Base-by-base conservation (phyloP, 2,888 invertebrate species). In the Dynastes maya region DNA sequence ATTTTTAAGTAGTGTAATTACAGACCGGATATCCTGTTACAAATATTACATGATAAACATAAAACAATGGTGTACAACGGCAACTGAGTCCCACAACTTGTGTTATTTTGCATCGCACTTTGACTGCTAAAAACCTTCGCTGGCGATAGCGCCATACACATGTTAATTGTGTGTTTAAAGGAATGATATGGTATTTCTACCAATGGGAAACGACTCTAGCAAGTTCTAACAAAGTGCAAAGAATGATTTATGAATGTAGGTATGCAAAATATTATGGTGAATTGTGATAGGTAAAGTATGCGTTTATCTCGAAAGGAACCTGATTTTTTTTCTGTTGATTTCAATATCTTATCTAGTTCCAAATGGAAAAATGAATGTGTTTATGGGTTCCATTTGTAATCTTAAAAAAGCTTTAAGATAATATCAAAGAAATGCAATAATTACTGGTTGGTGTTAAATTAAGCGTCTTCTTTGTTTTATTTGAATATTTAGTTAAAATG, bases 21-120 rank as follows among this genome's bases (percentile, higher is more conserved):
- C 61, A 45, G 27, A 45, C 72, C 72, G 72, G 72, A 74, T 61
- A 61, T 74, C 72, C 72, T 74, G 72, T 61, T 74, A 74, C 72
- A 74, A 74, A 74, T 74, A 74, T 74, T 61, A 74, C 58, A 61
- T 74, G 72, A 74, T 74, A 74, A 74, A 74, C 61, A 61, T 74
- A 74, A 74, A 61, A 74, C 72, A 74, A 74, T 74, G 71, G 55
- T 40, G 51, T 53, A 51, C 29, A 29, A 63, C 22, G 55, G 16
- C 29, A 63, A 68, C 68, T 4, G 13, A 61, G 61, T 61, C 40
- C 72, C 11, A 55, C 45, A 74, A 45, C 49, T 32, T n/a, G 32
- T 61, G 72, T 22, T 58, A 58, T 74, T 72, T 74, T 61, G 51
- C 51, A 27, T 53, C 68, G 68, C 49, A 51, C 68, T 49, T 68